Evolutionary conservation across 2,113 vertebrate genomes (phyloP), one percentile per base, ranked within the genome.

Genomic region (Scolopax mira): DNA sequence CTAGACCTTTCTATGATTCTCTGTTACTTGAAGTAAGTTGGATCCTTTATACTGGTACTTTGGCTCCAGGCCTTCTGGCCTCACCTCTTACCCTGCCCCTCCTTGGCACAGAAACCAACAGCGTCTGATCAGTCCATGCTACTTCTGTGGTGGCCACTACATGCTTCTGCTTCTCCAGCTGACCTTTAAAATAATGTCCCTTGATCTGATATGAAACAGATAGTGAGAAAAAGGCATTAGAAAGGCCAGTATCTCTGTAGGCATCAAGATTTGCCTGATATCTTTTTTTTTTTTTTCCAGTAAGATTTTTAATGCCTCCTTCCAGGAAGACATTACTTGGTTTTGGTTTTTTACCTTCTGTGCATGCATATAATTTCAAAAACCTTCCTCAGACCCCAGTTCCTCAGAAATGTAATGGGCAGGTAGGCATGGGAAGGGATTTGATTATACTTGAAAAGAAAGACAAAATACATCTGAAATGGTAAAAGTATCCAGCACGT

Each of bases 361-460:
- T 39, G 31, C n/a, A 11, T 33, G 33, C 44, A 7, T 52, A 18
- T 37, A 13, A 75, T 74, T 87, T 81, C 60, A 75, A 72, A 89
- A 69, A 44, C 52, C 52, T 85, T 86, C 62, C n/a, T 87, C 49
- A 69, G 81, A 42, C 44, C 57, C 33, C 35, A 37, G 2, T 41
- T 85, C 44, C 79, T 85, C 74, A 85, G 71, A 75, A 83, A 79
- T 66, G 31, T 85, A 44, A 44, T 42, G 52, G 71, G n/a, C 91
- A 94, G 89, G 93, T 94, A 95, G 44, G 61, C 62, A 73, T 46
- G 55, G 69, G 48, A 79, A 89, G 62, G 71, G 90, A 93, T 93
- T 72, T 72, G 67, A 91, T 95, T 93, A 82, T 35, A 85, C 75
- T 97, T 95, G 79, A 93, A 94, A 96, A 92, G 91, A 79, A 91